Base-by-base conservation (phyloP, 1,140 invertebrate genomes). In the Drosophila funebris region DNA sequence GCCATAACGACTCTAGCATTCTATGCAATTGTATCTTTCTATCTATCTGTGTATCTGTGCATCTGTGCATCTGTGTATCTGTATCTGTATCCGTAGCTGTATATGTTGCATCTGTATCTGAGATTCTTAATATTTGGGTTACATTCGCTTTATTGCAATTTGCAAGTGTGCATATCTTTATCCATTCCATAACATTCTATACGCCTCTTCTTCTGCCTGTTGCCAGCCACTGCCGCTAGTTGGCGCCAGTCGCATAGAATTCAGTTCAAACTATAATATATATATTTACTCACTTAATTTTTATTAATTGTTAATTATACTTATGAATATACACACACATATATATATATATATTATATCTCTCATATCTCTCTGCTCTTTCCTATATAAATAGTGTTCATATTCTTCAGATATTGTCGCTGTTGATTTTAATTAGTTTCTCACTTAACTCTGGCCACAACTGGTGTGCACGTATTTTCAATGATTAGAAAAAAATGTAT, bases 121-220 rank as follows among this genome's bases (percentile, higher is more conserved):
- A 56, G 36, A 52, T n/a, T 44, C 20, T 33, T 58, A 44, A 41
- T 78, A 83, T 74, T 78, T 74, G 78, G 78, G 74, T 70, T 83
- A 70, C 54, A 44, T 57, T 27, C 33, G 27, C 54, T 66, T 78
- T 61, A 68, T 77, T 73, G 78, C 73, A 78, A 78, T 82, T 77
- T 81, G 60, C 72, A 80, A 76, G 3, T 36, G 22, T 64, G n/a
- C 33, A 50, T 36, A 11, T 56, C 50, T 44, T n/a, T 13, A 20
- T 9, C n/a, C 20, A 1, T 20, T 7, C 9, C 4, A 13, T 20
- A 20, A 11, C 9, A 11, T 9, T n/a, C 7, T 43, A 20, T 13
- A 27, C 9, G 8, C 46, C 7, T 13, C 20, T 46, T 14, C 8
- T 20, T 18, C n/a, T 57, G 24, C 37, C 20, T 1, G 1, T 1